A percentile compares a stretch with the other conserved stretches of the same genome.
Conservation (phyloP, 2,113 vertebrate genomes). For the Probosciger aterrimus region DNA sequence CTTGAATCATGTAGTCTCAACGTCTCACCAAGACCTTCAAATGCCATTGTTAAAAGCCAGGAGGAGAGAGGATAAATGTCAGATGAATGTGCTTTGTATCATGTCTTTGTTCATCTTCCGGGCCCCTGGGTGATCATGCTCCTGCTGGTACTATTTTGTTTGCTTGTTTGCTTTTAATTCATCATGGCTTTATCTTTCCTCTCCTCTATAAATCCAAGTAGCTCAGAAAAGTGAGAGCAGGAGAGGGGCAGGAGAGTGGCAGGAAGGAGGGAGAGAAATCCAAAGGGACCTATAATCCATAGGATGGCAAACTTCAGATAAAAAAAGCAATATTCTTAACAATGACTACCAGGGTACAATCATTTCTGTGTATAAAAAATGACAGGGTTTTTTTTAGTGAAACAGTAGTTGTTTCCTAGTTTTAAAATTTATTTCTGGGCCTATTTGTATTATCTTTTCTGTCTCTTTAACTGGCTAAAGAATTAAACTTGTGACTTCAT, state of each 20-base stretch:
- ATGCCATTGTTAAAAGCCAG: not conserved
- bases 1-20: not conserved
- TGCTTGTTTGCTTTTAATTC: not conserved
- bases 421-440: not conserved
- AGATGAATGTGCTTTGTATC: not conserved
- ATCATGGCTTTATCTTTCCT: not conserved
- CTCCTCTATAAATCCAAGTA: not conserved
- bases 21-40: not conserved
- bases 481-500: not conserved
- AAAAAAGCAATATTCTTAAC: not conserved
- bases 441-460: not conserved
- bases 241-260: rapidly evolving
- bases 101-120: not conserved
- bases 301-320: not conserved
- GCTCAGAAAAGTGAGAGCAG: not conserved
- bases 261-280: not conserved
- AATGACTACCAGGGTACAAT: not conserved
- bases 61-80: not conserved
- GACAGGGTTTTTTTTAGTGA: not conserved
- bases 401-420: not conserved
- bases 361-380: not conserved
- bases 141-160: not conserved
- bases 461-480: not conserved
- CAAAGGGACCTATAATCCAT: not conserved
- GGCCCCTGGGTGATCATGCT: not conserved